These are phyloP conservation scores for Pristis pectinata DNA, from an alignment of 2,797 vertebrate genomes.

Conservation along the genomic window DNA sequence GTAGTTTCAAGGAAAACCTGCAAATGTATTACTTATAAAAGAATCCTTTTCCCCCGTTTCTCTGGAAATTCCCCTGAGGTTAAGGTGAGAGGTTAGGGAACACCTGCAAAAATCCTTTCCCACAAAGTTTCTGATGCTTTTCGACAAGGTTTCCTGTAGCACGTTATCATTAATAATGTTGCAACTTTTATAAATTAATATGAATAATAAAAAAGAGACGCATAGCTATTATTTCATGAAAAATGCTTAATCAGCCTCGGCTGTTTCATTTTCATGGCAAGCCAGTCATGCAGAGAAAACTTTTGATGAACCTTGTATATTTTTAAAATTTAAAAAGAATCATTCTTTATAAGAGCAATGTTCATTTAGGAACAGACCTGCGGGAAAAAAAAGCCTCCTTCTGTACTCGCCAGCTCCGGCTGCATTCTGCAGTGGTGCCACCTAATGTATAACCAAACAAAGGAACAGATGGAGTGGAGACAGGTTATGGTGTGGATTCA, in stretches of 20 bases:
- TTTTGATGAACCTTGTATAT: not conserved
- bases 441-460: constrained; percentile 2
- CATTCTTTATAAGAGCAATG: not conserved
- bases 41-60: not conserved
- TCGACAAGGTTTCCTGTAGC: not conserved
- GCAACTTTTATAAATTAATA: not conserved
- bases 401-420: not conserved
- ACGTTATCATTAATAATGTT: not conserved
- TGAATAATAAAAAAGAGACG: not conserved
- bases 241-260: not conserved
- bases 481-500: not conserved
- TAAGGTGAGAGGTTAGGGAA: no score
- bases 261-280: not conserved
- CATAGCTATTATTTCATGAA: not conserved
- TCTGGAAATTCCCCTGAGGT: no score
- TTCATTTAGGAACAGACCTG: not conserved
- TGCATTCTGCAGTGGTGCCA: not conserved
- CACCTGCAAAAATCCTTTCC: not conserved
- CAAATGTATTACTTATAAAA: not conserved
- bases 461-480: constrained; percentile 16
- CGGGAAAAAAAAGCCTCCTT: not conserved
- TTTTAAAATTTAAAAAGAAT: not conserved
- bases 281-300: not conserved
- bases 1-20: not conserved
- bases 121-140: not conserved